Evolutionary conservation across 2,797 vertebrate species (phyloP).

Genomic region (Enoplosus armatus): DNA sequence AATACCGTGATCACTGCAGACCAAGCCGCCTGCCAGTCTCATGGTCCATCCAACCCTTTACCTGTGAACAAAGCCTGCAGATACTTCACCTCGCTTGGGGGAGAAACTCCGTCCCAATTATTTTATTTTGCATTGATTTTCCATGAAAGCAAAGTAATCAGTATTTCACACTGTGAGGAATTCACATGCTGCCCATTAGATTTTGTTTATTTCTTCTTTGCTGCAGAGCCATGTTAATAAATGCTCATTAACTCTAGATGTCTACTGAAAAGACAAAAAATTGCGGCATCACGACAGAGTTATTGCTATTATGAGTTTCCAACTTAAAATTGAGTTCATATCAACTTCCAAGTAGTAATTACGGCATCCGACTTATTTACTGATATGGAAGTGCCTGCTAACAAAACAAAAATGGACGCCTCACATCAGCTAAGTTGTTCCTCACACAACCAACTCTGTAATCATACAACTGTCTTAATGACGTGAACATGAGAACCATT

Average conservation of each 20-base stretch:
- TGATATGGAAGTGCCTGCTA: too few species aligned
- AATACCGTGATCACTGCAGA: background rate
- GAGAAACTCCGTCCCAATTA: background rate
- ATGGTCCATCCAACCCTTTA: background rate
- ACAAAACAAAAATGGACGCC: background rate
- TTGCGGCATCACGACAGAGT: background rate
- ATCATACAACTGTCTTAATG: background rate
- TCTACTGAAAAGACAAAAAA: background rate
- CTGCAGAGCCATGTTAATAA: background rate
- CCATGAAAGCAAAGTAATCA: background rate
- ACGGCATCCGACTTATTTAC: background rate
- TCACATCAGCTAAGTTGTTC: background rate
- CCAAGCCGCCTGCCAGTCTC: background rate
- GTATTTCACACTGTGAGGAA: background rate
- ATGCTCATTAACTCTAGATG: background rate
- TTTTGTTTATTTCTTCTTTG: background rate
- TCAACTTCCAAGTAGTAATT: background rate
- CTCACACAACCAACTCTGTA: background rate
- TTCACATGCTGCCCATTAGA: background rate
- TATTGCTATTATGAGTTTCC: too few species aligned
- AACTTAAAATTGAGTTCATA: background rate
- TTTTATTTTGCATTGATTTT: background rate
- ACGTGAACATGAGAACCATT: too few species aligned
- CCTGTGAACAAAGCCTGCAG: background rate
- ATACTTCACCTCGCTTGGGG: background rate